These are phyloP conservation scores for Oplegnathus fasciatus DNA, from an alignment of 2,113 vertebrate genomes.

Conservation along the genomic window DNA sequence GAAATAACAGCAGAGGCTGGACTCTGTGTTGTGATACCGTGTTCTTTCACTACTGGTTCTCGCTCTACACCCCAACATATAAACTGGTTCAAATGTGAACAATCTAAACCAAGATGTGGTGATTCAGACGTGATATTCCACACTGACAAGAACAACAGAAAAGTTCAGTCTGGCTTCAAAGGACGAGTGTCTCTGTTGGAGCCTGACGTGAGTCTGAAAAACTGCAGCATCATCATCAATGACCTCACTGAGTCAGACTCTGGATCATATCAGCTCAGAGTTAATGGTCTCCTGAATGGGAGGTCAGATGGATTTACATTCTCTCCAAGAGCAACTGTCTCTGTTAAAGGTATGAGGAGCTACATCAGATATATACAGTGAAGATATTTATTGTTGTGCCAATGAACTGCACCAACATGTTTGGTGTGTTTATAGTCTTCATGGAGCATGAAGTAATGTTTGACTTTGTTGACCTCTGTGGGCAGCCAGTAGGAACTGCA, in stretches of 20 bases:
- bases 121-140: conserved; percentile 40
- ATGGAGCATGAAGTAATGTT: not conserved
- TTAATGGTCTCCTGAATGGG: too few species aligned
- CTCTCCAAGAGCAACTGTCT: not conserved
- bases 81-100: conserved; percentile 68
- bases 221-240: conserved; percentile 71
- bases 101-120: fast-evolving
- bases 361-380: not conserved
- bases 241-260: conserved; percentile 59
- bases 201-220: not conserved
- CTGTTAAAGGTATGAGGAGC: conserved; percentile 53
- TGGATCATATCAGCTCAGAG: conserved; percentile 64
- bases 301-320: fast-evolving
- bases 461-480: not conserved
- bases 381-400: not conserved
- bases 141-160: not conserved
- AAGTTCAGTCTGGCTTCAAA: not conserved
- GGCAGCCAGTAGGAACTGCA: not conserved
- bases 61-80: not conserved
- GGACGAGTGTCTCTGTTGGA: conserved; percentile 58
- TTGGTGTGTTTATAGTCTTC: not conserved
- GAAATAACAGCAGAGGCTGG: conserved; percentile 57
- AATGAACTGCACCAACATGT: not conserved
- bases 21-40: conserved; percentile 69
- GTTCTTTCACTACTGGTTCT: not conserved